Evolutionary conservation across 2,113 vertebrate genomes (phyloP).

Genomic region (Aegithalos caudatus): DNA sequence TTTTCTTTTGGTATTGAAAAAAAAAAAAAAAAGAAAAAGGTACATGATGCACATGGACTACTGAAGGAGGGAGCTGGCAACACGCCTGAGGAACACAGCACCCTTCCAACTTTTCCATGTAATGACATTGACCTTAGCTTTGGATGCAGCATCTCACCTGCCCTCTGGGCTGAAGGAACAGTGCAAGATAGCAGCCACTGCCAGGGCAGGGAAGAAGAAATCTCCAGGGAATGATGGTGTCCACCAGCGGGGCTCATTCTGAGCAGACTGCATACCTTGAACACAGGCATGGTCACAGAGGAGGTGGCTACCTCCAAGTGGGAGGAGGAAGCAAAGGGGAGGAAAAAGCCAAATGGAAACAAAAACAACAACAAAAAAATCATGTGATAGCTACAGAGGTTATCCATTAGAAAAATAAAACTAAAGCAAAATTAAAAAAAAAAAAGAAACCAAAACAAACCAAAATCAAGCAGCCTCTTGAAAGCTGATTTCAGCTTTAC

Average conservation of each 20-base stretch:
- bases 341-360: conserved; percentile 58
- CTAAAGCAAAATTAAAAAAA: background rate
- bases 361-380: conserved; percentile 46
- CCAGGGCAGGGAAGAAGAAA: conserved; percentile 63
- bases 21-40: background rate
- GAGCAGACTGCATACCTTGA: conserved; percentile 51
- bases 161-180: conserved; percentile 58
- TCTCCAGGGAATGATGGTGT: conserved; percentile 24
- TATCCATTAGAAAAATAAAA: conserved; percentile 4
- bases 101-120: conserved; percentile 55
- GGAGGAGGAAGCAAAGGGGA: conserved; percentile 32
- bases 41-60: conserved; percentile 65
- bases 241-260: conserved; percentile 35
- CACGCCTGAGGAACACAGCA: conserved; percentile 72
- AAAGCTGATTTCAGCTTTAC: conserved; percentile 26
- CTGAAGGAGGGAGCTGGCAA: conserved; percentile 79
- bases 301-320: conserved; percentile 29
- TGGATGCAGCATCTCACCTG: conserved; percentile 50
- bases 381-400: conserved; percentile 29
- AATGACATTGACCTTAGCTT: conserved; percentile 52
- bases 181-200: conserved; percentile 46
- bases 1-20: background rate
- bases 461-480: background rate
- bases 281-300: conserved; percentile 30
- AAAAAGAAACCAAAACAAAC: background rate